Base-by-base conservation (phyloP, 2,888 invertebrate species). In the Acanthosepion pharaonis region DNA sequence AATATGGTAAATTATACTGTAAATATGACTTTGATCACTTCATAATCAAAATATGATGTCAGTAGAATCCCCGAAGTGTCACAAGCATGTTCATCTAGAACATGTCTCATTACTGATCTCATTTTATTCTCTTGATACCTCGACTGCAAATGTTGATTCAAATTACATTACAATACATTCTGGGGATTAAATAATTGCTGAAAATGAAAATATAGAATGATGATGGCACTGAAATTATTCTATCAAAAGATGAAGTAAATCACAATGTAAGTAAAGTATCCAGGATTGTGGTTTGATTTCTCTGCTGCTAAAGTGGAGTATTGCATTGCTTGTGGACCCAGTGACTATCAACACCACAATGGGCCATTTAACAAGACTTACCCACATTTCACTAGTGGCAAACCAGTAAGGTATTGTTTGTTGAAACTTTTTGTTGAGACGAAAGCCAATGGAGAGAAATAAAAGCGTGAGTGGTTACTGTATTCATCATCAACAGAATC, bases 361-460 rank as follows among this genome's bases (percentile, higher is more conserved):
- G 33, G 92, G 42, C 42, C 42, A 92, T 92, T 92, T 92, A 49
- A 92, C 48, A 92, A 92, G 42, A 49, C 92, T 92, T 92, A 33
- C 48, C 92, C 1, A 8, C n/a, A 33, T 11, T 33, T 92, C 48
- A 92, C 1, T 92, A 92, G 92, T 0, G 42, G 92, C 9, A 92
- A 92, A 92, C 92, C 93, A 93, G 49, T 25, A 49, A 49, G 49
- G 23, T 15, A n/a, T 15, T 93, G 11, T 11, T 49, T 6, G 25
- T 51, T 4, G 11, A 48, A 20, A 11, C 25, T 49, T 93, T 49
- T 93, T 23, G 9, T 93, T 93, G 49, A 49, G 42, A 49, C 4
- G 20, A 93, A 93, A 93, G 93, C 93, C 93, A 93, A 93, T 93
- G 93, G 93, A 0, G 49, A 93, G 93, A 8, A 93, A 48, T 93